Evolutionary conservation across 1,140 invertebrate species (phyloP), one percentile per base, ranked within the genome.

Genomic region (Cotesia glomerata): DNA sequence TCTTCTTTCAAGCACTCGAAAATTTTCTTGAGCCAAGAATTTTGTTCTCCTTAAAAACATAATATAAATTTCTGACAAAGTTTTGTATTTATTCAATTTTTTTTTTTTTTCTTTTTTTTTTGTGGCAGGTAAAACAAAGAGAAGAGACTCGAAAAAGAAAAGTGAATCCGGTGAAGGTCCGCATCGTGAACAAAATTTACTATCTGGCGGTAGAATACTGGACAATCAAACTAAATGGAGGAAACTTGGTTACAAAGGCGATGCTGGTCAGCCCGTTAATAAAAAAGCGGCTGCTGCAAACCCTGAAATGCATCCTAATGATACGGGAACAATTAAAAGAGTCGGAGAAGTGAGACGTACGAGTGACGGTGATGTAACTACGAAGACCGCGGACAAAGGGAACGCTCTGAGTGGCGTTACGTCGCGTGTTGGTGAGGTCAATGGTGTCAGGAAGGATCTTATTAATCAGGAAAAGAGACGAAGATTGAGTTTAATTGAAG

Each of bases 141-240:
- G 87, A 85, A 85, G 87, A 80, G 88, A 88, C 78, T 87, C 86
- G 62, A 88, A 88, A 80, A 89, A 87, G 74, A 90, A 90, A 76
- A 75, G 81, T 4, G 88, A 88, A 71, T 83, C 88, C 8, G 83
- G 83, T 3, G 87, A 89, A 4, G 81, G 84, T 75, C 68, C 84
- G 56, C 81, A 85, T 76, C 80, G 86, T 8, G 86, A 87, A 78
- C 86, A 88, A 76, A 87, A 85, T 75, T 76, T 88, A 14, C 74
- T 88, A 34, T 84, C 85, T 0, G 86, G 86, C 54, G 86, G 85
- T 69, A 83, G 86, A 70, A 85, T 87, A 68, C 67, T 87, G 36
- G 86, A 87, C 75, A 87, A 84, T 72, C 85, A 86, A 74, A 71
- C 79, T 4, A 87, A 87, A 62, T 87, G 86, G 86, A 81, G 79